Evolutionary conservation across 1,140 invertebrate genomes (phyloP).

Genomic region (Drosophila orena): DNA sequence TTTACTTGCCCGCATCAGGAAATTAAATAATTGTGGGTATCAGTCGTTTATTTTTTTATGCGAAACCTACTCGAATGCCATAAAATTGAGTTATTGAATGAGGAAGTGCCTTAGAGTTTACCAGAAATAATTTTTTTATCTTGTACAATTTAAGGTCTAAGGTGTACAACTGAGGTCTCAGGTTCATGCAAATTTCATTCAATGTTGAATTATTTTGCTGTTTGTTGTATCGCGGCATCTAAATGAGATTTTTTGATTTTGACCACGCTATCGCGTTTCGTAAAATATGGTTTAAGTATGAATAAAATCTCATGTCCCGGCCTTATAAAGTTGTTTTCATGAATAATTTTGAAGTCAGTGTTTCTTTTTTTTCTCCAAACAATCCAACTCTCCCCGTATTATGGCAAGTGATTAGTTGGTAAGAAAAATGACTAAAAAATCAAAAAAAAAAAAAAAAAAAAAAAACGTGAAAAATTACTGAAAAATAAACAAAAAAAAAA

Average conservation of each 20-base stretch:
- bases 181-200: no score
- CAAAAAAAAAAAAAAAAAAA: neutral
- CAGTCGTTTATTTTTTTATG: constrained; percentile 22
- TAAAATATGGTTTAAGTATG: neutral
- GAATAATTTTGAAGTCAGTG: constrained; percentile 9
- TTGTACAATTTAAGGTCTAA: no score
- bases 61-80: constrained; percentile 6
- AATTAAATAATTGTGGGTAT: constrained; percentile 72
- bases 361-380: neutral
- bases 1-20: constrained; percentile 31
- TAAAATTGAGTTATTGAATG: constrained; percentile 41
- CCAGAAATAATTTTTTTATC: no score
- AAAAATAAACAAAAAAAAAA: neutral
- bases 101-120: neutral
- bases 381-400: constrained; percentile 24
- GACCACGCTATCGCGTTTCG: neutral
- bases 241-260: neutral
- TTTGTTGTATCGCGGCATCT: constrained; percentile 8
- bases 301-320: constrained; percentile 13
- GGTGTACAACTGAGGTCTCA: no score
- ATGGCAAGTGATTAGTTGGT: constrained; percentile 44
- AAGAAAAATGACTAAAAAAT: constrained; percentile 31
- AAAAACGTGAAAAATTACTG: neutral
- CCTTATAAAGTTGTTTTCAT: constrained; percentile 29
- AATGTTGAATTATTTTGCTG: neutral